Percentiles rank a stretch among this genome's conserved stretches.
These are phyloP conservation scores for Electrophaes corylata DNA, from an alignment of 2,888 invertebrate species.

Conservation along the genomic window DNA sequence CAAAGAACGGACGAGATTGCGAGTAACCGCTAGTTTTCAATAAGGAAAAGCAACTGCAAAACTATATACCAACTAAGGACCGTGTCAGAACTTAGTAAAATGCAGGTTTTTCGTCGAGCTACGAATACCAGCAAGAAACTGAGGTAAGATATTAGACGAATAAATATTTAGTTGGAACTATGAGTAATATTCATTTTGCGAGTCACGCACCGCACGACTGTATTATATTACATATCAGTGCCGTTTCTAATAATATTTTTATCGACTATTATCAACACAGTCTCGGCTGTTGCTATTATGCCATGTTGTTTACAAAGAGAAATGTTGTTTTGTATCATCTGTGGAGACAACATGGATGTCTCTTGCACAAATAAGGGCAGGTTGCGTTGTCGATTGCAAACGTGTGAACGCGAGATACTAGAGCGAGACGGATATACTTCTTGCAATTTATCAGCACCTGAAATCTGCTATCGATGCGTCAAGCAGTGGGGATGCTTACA, in stretches of 20 bases:
- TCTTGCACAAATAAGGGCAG: neutral
- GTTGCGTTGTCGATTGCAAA: neutral
- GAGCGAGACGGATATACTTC: conserved; percentile 9
- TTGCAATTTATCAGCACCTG: neutral
- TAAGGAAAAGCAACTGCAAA: conserved; percentile 26
- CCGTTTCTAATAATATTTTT: neutral
- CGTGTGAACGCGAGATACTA: neutral
- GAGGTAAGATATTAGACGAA: neutral
- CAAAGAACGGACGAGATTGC: too few species aligned
- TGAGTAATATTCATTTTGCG: neutral
- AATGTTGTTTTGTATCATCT: neutral
- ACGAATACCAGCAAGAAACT: neutral
- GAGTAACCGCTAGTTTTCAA: too few species aligned
- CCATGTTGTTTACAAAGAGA: neutral
- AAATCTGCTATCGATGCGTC: conserved; percentile 15
- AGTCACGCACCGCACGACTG: neutral
- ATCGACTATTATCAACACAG: neutral
- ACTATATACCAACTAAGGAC: neutral
- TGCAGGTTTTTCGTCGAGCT: conserved; percentile 2
- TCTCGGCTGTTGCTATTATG: neutral
- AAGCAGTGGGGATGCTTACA: conserved; percentile 33
- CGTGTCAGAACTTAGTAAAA: conserved; percentile 6
- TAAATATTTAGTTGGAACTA: neutral
- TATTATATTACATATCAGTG: neutral
- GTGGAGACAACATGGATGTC: neutral